Base-by-base conservation (phyloP, 2,888 invertebrate genomes). In the Deilephila elpenor region DNA sequence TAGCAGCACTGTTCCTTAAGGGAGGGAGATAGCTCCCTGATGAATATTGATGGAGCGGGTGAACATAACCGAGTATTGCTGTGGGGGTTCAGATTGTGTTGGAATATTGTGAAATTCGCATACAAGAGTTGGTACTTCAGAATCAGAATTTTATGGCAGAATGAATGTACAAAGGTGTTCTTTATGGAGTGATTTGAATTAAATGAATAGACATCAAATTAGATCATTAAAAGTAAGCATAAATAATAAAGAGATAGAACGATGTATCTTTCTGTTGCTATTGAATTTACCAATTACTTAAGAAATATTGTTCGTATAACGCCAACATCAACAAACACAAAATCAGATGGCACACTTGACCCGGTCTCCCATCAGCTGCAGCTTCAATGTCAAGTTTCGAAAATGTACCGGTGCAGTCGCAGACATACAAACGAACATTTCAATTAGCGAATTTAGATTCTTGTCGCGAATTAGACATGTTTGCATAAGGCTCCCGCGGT, bases 381-480 rank as follows among this genome's bases (percentile, higher is more conserved):
- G 14, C 25, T 51, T 51, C 67, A 67, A 67, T 67, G 51, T 5
- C 67, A 67, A 67, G 25, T 44, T 14, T 44, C 6, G 67, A 67
- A 67, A 51, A 67, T 37, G 67, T 67, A 25, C 67, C 67, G 67
- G 67, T 67, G 44, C n/a, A 51, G 67, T 14, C 14, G 17, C n/a
- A 17, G 11, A 51, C 44, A 25, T 67, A 67, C 44, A 67, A 67
- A 67, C 25, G 51, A 67, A 51, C 67, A 67, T 51, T 17, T 51
- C 51, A 67, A 67, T 67, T 67, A 67, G 25, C 25, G 51, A 67
- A 67, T 67, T 51, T 67, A 44, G 67, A 67, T 67, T 25, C 67
- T 51, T 67, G 51, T 67, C 67, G 44, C 25, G 67, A 51, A 51
- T 67, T 67, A 67, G 51, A 67, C 20, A 67, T 51, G 44, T 51